A percentile compares a stretch with the other conserved stretches of the same genome.
Conservation (phyloP, 2,888 invertebrate genomes). For the Drosophila anomalata region DNA sequence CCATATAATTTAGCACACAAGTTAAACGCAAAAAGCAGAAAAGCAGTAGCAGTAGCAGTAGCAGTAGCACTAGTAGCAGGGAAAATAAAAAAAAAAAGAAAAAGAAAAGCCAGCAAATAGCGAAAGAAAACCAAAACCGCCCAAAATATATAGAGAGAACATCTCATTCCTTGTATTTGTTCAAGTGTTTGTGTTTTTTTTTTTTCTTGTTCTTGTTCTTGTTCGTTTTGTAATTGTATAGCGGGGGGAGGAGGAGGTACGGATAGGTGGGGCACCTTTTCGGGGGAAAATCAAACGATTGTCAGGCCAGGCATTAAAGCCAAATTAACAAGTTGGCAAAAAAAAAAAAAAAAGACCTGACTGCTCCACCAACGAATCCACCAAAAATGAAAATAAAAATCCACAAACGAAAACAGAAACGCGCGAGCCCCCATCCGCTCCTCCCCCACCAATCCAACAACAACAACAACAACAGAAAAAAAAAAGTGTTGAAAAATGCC, state of each 20-base stretch:
- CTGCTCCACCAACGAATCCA: slow-evolving; percentile 34
- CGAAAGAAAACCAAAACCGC: slow-evolving; percentile 31
- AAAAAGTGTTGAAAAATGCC: slow-evolving; percentile 71
- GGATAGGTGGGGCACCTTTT: neutral
- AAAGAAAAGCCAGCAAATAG: slow-evolving; percentile 48
- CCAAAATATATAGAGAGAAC: slow-evolving; percentile 42
- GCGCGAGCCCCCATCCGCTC: slow-evolving; percentile 41
- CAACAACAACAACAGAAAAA: slow-evolving; percentile 52
- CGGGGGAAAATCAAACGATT: slow-evolving; percentile 43
- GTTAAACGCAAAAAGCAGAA: slow-evolving; percentile 57
- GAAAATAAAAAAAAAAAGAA: slow-evolving; percentile 44
- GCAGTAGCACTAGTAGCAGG: slow-evolving; percentile 7
- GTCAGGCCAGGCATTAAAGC: slow-evolving; percentile 51
- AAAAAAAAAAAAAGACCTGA: slow-evolving; percentile 19
- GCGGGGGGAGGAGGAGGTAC: neutral
- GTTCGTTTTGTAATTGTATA: slow-evolving; percentile 1
- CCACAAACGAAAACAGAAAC: slow-evolving; percentile 55
- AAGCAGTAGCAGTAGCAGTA: slow-evolving; percentile 12
- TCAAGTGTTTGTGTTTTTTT: slow-evolving; percentile 1
- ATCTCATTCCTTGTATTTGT: slow-evolving; percentile 1
- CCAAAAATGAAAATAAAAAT: slow-evolving; percentile 21
- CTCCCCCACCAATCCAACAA: slow-evolving; percentile 10
- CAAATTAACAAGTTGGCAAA: slow-evolving; percentile 50
- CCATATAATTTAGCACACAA: slow-evolving; percentile 78
- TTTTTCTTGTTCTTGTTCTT: neutral